Evolutionary conservation across 2,113 vertebrate genomes (phyloP).

Genomic region (Miniopterus natalensis): DNA sequence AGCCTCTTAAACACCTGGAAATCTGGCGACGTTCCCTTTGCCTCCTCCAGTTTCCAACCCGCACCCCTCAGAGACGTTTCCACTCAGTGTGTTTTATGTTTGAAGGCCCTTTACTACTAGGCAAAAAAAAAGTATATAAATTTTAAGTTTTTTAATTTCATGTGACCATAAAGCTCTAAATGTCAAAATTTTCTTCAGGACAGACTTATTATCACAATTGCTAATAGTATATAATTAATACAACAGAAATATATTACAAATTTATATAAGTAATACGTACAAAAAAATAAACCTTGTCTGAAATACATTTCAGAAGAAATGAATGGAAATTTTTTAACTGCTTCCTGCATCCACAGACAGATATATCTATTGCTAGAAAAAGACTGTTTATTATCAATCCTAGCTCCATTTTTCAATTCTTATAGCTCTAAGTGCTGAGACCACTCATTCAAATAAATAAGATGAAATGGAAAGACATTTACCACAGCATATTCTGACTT

Average conservation of each 20-base stretch:
- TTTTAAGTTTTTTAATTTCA: background rate
- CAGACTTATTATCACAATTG: background rate
- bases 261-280: background rate
- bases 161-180: background rate
- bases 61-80: background rate
- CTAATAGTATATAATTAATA: background rate
- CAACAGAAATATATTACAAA: background rate
- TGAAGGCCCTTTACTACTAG: background rate
- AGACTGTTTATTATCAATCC: background rate
- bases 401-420: background rate
- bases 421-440: background rate
- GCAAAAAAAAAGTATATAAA: background rate
- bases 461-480: background rate
- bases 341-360: background rate
- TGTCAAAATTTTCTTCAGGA: conserved; percentile 13
- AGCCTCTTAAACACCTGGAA: background rate
- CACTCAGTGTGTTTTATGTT: background rate
- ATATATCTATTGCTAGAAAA: background rate
- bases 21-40: background rate
- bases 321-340: background rate
- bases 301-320: conserved; percentile 9
- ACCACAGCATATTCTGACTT: background rate
- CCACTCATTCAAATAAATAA: background rate
- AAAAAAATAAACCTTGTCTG: conserved; percentile 7
- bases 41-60: background rate